These are phyloP conservation scores for Abrostola tripartita DNA, from an alignment of 2,888 invertebrate species.

Conservation along the genomic window DNA sequence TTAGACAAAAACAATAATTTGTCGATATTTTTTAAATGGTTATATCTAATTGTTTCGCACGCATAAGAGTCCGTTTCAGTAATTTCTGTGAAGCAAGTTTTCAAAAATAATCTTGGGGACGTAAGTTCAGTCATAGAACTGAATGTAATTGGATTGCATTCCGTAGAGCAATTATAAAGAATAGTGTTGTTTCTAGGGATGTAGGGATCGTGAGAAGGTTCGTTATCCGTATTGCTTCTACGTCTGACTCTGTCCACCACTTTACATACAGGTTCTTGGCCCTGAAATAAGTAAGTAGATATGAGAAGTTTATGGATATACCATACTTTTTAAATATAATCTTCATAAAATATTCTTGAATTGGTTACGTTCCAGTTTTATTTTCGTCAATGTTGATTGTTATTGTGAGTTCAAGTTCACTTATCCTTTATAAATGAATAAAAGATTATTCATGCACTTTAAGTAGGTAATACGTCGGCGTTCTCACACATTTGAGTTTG, in stretches of 20 bases:
- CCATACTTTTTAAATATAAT: too few relatives aligned
- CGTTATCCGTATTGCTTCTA: constrained; percentile 52
- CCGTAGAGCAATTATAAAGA: constrained; percentile 73
- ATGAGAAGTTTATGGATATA: too few relatives aligned
- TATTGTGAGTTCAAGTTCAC: constrained; percentile 6
- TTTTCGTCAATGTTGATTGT: not conserved
- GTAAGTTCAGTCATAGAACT: constrained; percentile 74
- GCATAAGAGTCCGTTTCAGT: constrained; percentile 55
- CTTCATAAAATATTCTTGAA: not conserved
- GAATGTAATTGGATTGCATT: constrained; percentile 66
- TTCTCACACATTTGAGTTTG: constrained; percentile 1
- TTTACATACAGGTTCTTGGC: constrained; percentile 67
- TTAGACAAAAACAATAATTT: constrained; percentile 75
- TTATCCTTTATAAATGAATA: not conserved
- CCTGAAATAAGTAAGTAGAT: constrained; percentile 65
- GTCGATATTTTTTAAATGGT: constrained; percentile 76
- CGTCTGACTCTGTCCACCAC: constrained; percentile 55
- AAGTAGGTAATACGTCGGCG: not conserved
- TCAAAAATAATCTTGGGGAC: constrained; percentile 61
- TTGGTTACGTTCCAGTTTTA: not conserved
- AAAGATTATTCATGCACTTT: not conserved
- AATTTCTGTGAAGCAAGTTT: constrained; percentile 66
- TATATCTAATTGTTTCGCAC: constrained; percentile 74
- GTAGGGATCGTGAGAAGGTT: constrained; percentile 78
- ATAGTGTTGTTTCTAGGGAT: constrained; percentile 70